These are phyloP conservation scores for Clostera curtula DNA, from an alignment of 2,888 invertebrate genomes.

Conservation along the genomic window DNA sequence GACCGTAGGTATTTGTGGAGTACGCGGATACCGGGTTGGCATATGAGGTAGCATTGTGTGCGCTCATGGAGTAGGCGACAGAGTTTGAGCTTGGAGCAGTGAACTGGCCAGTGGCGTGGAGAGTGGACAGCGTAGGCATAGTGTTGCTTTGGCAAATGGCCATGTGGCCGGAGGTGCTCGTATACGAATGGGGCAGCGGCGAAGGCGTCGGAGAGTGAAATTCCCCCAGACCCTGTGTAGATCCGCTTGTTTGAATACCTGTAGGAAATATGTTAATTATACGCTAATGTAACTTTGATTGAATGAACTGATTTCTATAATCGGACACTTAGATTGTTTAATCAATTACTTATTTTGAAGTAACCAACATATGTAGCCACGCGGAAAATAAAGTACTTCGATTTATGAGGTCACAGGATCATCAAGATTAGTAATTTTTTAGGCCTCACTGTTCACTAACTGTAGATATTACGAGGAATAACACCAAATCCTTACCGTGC, in stretches of 20 bases:
- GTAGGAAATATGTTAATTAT: conserved; percentile 15
- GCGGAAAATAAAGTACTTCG: no score
- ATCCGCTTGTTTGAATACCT: conserved; percentile 80
- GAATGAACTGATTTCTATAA: no score
- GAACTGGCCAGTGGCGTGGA: conserved; percentile 60
- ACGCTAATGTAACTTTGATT: not conserved
- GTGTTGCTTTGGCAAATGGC: conserved; percentile 78
- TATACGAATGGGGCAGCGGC: conserved; percentile 74
- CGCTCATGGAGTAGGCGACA: conserved; percentile 65
- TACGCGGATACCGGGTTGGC: conserved; percentile 71
- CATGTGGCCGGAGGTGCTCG: conserved; percentile 56
- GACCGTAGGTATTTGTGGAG: conserved; percentile 57
- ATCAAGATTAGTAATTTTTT: no score
- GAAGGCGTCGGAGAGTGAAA: conserved; percentile 77
- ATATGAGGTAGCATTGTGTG: conserved; percentile 69
- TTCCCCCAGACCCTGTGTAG: conserved; percentile 81
- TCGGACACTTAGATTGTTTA: no score
- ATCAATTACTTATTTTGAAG: no score
- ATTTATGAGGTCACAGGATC: no score
- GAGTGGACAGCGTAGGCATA: conserved; percentile 76
- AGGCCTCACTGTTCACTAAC: no score
- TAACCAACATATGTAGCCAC: no score
- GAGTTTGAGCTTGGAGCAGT: conserved; percentile 66
- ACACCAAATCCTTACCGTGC: conserved; percentile 61
- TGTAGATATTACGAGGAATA: no score